A percentile compares a stretch with the other conserved stretches of the same genome.
Conservation (phyloP, 1,140 invertebrate genomes). For the Aphaenogaster floridana region DNA sequence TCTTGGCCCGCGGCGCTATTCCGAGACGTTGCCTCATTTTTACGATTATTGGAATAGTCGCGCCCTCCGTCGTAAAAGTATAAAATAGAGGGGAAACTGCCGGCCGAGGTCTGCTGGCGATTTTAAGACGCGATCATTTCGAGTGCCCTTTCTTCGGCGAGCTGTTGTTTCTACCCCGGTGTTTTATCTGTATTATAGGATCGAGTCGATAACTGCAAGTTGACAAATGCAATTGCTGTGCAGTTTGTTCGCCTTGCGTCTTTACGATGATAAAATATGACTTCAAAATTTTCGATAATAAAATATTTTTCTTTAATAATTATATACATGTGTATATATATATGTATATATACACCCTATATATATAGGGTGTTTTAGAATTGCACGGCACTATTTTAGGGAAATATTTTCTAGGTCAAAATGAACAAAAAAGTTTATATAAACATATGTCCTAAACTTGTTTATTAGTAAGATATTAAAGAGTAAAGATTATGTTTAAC, state of each 20-base stretch:
- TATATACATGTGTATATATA: not conserved
- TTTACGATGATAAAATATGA: not conserved
- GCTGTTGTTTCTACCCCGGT: conserved; percentile 4
- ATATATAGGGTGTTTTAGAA: too few species aligned
- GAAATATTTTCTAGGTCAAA: too few species aligned
- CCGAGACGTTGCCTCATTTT: conserved; percentile 62
- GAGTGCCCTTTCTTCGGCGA: conserved; percentile 18
- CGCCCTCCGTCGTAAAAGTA: conserved; percentile 56
- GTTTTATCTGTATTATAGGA: not conserved
- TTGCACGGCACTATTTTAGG: too few species aligned
- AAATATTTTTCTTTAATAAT: not conserved
- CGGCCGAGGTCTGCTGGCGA: conserved; percentile 42
- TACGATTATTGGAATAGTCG: conserved; percentile 65
- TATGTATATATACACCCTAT: too few species aligned
- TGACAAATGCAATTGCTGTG: conserved; percentile 25
- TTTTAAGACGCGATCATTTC: conserved; percentile 61
- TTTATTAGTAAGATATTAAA: too few species aligned
- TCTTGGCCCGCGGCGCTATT: conserved; percentile 60
- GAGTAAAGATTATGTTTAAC: too few species aligned
- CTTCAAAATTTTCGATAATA: not conserved
- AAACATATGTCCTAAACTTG: too few species aligned
- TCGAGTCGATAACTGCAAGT: conserved; percentile 5
- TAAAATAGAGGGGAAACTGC: conserved; percentile 59
- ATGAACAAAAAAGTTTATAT: too few species aligned
- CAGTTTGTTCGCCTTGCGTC: not conserved